Conservation (phyloP, 2,888 invertebrate genomes). For the Mesorhabditis spiculigera region DNA sequence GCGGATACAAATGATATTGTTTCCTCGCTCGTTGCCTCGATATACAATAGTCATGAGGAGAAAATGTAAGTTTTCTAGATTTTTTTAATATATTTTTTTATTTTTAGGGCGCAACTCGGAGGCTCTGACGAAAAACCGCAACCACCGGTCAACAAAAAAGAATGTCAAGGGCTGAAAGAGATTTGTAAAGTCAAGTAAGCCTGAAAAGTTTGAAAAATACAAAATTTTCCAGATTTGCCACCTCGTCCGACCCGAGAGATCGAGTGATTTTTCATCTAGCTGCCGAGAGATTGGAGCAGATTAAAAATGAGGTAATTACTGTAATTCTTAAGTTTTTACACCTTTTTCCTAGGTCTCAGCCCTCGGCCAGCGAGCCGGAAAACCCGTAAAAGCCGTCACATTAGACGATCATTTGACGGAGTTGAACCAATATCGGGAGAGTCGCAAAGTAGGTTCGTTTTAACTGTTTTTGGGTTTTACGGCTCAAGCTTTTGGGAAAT, state of each 20-base stretch:
- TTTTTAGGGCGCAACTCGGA: too few species aligned
- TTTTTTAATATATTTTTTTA: too few species aligned
- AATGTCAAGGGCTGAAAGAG: not conserved
- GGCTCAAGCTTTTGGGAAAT: not conserved
- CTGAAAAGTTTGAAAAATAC: not conserved
- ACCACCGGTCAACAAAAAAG: not conserved
- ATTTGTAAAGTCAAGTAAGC: not conserved
- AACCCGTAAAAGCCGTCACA: not conserved
- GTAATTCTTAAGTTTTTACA: not conserved
- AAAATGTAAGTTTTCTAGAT: not conserved
- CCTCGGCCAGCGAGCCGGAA: not conserved
- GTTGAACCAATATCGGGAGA: not conserved
- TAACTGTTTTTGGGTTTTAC: not conserved
- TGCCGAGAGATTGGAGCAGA: not conserved
- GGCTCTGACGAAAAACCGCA: too few species aligned
- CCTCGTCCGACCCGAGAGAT: not conserved
- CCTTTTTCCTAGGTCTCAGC: not conserved
- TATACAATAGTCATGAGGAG: not conserved
- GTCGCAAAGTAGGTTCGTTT: slow-evolving; percentile 2
- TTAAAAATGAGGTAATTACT: not conserved
- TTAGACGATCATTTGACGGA: not conserved
- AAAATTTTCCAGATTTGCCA: not conserved
- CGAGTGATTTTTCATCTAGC: not conserved
- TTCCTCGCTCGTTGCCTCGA: slow-evolving; percentile 5
- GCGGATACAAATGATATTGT: not conserved